Conservation (phyloP, 2,888 invertebrate genomes). For the Notodonta dromedarius region DNA sequence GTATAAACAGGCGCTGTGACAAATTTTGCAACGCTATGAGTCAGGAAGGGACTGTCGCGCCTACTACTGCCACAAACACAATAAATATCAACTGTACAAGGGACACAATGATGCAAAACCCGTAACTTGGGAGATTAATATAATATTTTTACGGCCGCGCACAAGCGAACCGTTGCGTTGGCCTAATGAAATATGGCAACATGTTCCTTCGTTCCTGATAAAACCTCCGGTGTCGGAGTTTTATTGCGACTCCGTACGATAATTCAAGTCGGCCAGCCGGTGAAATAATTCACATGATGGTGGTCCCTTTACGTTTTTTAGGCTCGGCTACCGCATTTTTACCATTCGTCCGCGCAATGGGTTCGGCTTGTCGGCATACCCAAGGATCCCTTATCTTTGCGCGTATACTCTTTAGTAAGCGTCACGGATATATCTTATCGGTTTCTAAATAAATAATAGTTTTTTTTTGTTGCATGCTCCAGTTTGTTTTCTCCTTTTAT, state of each 20-base stretch:
- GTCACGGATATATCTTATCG: constrained; percentile 39
- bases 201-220: constrained; percentile 75
- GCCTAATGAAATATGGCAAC: constrained; percentile 80
- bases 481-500: background rate
- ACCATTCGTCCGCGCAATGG: constrained; percentile 46
- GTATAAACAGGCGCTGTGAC: constrained; percentile 47
- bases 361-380: constrained; percentile 33
- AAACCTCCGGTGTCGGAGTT: constrained; percentile 74
- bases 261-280: constrained; percentile 70
- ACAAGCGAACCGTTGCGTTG: constrained; percentile 69
- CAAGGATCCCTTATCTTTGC: constrained; percentile 43
- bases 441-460: constrained; percentile 23
- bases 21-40: constrained; percentile 56
- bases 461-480: background rate
- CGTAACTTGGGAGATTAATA: constrained; percentile 75
- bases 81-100: constrained; percentile 69
- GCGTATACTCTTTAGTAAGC: constrained; percentile 39
- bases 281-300: constrained; percentile 78
- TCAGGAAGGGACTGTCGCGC: constrained; percentile 53
- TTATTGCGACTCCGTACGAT: constrained; percentile 75
- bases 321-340: constrained; percentile 67
- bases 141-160: constrained; percentile 74
- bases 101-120: constrained; percentile 65
- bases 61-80: constrained; percentile 59
- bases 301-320: constrained; percentile 68